Evolutionary conservation across 2,888 invertebrate species (phyloP).

Genomic region (Calliphora vomitoria): DNA sequence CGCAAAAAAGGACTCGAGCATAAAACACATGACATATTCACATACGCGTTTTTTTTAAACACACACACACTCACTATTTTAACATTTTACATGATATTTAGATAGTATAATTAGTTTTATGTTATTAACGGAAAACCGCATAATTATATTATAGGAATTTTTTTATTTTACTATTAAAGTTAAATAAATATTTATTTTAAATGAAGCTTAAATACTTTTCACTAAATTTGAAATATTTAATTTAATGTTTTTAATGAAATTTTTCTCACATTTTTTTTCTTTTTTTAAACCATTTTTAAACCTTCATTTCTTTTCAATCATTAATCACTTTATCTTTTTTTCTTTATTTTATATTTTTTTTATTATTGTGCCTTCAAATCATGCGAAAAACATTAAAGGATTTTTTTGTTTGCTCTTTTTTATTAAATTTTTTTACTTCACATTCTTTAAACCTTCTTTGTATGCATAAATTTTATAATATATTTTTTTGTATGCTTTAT

Average conservation of each 20-base stretch:
- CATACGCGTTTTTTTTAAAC: neutral
- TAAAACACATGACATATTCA: constrained; percentile 11
- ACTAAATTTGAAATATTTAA: neutral
- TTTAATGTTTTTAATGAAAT: neutral
- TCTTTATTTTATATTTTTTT: neutral
- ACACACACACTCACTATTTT: neutral
- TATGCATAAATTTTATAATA: neutral
- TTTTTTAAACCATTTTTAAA: neutral
- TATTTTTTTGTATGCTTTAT: no score
- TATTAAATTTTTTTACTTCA: neutral
- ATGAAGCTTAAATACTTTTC: neutral
- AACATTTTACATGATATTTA: constrained; percentile 48
- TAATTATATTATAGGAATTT: neutral
- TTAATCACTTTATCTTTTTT: constrained; percentile 25
- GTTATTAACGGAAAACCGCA: constrained; percentile 9
- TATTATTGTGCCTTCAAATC: neutral
- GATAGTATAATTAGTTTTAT: constrained; percentile 24
- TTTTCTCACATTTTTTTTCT: neutral
- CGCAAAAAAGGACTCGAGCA: neutral
- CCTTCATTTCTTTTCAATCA: neutral
- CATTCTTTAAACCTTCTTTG: neutral
- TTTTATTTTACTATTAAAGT: neutral
- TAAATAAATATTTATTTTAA: no score
- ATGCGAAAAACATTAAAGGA: neutral
- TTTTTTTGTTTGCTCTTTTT: neutral